phyloP scores from a whole-genome alignment of 2,888 invertebrate species.

The Hemistola chrysoprasaria region DNA sequence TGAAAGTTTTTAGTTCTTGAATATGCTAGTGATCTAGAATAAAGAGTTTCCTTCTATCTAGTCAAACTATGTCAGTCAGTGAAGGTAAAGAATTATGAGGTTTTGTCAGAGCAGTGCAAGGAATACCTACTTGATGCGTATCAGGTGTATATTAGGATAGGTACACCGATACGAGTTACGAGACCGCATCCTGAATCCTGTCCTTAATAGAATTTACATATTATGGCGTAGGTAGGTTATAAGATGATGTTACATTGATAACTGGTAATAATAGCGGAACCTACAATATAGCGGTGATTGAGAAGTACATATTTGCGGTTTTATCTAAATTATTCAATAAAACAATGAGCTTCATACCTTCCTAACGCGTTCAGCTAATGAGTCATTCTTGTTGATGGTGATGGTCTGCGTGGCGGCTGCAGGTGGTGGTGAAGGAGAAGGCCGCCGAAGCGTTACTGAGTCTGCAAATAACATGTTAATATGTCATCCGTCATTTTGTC shows the following conservation, averaged over 20 bases:
- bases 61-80: too few species aligned
- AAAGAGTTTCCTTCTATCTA: too few species aligned
- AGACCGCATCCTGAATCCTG: too few species aligned
- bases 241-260: constrained; percentile 7
- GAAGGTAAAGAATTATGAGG: too few species aligned
- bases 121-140: too few species aligned
- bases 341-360: constrained; percentile 71
- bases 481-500: not conserved
- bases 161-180: too few species aligned
- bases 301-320: not conserved
- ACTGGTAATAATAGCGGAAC: constrained; percentile 4
- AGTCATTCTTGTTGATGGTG: constrained; percentile 86
- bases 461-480: constrained; percentile 42
- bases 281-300: too few species aligned
- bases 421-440: constrained; percentile 78
- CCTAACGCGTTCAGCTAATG: constrained; percentile 85
- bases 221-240: constrained; percentile 1
- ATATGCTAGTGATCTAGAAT: too few species aligned
- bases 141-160: too few species aligned
- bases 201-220: constrained; percentile 7
- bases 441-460: constrained; percentile 74
- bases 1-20: too few species aligned
- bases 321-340: constrained; percentile 1
- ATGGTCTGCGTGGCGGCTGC: constrained; percentile 64
- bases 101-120: too few species aligned